Conservation (phyloP, 2,888 invertebrate genomes). For the Megalurothrips usitatus region DNA sequence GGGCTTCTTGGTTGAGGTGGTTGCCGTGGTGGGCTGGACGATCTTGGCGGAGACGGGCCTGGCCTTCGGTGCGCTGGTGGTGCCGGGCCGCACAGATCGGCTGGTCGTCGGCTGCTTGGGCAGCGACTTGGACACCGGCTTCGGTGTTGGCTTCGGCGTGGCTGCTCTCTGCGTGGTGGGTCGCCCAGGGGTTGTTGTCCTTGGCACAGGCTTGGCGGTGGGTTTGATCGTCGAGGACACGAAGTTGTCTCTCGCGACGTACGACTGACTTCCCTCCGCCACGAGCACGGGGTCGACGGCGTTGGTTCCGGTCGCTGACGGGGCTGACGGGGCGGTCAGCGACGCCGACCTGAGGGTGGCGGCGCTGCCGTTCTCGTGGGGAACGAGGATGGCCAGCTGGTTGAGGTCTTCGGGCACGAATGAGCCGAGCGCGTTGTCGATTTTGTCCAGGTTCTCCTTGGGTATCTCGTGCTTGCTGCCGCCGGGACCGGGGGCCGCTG, state of each 20-base stretch:
- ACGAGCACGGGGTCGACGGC: slow-evolving; percentile 38
- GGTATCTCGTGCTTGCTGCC: slow-evolving; percentile 32
- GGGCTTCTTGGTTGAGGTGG: background rate
- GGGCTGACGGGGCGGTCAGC: slow-evolving; percentile 29
- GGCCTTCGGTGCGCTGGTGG: background rate
- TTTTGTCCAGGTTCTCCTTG: slow-evolving; percentile 34
- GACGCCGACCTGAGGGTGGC: slow-evolving; percentile 2
- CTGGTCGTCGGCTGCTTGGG: slow-evolving; percentile 25
- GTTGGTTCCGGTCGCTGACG: slow-evolving; percentile 36
- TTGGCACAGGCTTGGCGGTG: background rate
- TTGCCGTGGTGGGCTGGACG: background rate
- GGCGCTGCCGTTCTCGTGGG: slow-evolving; percentile 22
- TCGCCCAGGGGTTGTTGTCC: background rate
- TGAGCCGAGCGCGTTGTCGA: slow-evolving; percentile 28
- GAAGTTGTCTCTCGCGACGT: slow-evolving; percentile 40
- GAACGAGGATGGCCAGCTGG: slow-evolving; percentile 22
- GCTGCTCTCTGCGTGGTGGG: background rate
- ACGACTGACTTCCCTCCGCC: slow-evolving; percentile 40
- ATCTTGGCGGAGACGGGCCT: background rate
- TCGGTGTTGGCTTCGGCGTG: background rate
- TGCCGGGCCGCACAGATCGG: background rate
- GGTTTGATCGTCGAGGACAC: slow-evolving; percentile 19
- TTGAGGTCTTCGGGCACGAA: slow-evolving; percentile 24
- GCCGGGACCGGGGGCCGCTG: slow-evolving; percentile 28
- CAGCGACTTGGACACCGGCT: slow-evolving; percentile 1